Evolutionary conservation across 2,888 invertebrate genomes (phyloP).

Genomic region (Antheraea yamamai): DNA sequence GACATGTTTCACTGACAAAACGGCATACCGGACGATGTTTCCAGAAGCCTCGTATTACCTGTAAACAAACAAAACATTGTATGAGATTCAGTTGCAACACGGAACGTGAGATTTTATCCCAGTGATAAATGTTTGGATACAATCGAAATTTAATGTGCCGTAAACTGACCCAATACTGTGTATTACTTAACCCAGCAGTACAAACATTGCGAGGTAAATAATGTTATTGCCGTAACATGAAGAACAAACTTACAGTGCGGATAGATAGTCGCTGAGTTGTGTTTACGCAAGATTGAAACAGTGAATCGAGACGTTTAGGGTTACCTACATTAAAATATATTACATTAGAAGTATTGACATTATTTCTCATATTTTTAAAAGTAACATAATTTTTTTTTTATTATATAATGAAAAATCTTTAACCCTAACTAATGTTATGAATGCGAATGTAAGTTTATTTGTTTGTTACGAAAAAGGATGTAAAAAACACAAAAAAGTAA

Average conservation of each 20-base stretch:
- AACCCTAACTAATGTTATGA: not conserved
- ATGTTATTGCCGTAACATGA: conserved; percentile 28
- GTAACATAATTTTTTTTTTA: too few species aligned
- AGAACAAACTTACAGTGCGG: conserved; percentile 36
- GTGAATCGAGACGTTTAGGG: not conserved
- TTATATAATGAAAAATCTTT: not conserved
- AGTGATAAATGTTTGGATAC: conserved; percentile 39
- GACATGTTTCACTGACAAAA: conserved; percentile 54
- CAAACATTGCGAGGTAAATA: conserved; percentile 18
- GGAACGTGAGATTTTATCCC: conserved; percentile 29
- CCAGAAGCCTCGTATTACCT: conserved; percentile 51
- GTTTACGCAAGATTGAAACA: conserved; percentile 45
- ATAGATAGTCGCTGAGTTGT: conserved; percentile 36
- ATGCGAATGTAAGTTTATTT: not conserved
- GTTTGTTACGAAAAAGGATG: too few species aligned
- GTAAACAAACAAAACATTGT: conserved; percentile 43
- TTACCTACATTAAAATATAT: not conserved
- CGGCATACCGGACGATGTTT: conserved; percentile 30
- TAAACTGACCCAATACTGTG: conserved; percentile 38
- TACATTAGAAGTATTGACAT: not conserved
- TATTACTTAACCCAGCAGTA: conserved; percentile 8
- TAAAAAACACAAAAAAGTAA: too few species aligned
- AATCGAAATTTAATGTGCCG: conserved; percentile 33
- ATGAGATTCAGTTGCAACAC: conserved; percentile 22
- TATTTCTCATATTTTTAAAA: not conserved